Percentiles rank a stretch among this genome's conserved stretches.
Conservation (phyloP, 2,888 invertebrate species). For the Nymphalis polychloros region DNA sequence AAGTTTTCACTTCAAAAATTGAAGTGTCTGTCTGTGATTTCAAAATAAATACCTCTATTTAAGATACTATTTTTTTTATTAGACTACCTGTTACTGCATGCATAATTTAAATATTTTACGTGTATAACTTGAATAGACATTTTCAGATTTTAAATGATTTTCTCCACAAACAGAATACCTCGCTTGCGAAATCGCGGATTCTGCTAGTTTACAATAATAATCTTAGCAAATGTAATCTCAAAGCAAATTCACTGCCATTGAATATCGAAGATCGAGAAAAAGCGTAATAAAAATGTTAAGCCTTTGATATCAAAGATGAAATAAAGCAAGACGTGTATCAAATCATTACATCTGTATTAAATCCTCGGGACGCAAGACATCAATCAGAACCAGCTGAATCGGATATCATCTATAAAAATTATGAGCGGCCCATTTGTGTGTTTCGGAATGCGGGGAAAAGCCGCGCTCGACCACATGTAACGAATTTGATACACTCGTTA, state of each 20-base stretch:
- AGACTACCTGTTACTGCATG: too few species aligned
- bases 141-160: too few species aligned
- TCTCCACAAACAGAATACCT: too few species aligned
- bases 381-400: conserved; percentile 45
- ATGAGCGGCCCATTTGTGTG: conserved; percentile 59
- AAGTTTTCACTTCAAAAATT: too few species aligned
- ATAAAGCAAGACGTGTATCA: conserved; percentile 24
- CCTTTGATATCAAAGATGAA: conserved; percentile 21
- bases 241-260: not conserved
- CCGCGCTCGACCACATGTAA: conserved; percentile 53
- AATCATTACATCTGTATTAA: conserved; percentile 32
- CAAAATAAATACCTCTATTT: too few species aligned
- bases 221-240: not conserved
- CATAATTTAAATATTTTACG: too few species aligned
- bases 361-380: conserved; percentile 37
- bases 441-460: conserved; percentile 52
- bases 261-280: conserved; percentile 17
- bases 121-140: too few species aligned
- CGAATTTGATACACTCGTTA: conserved; percentile 72
- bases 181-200: too few species aligned
- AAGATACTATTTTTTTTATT: too few species aligned
- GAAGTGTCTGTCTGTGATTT: too few species aligned
- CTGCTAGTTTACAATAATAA: too few species aligned
- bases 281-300: conserved; percentile 1
- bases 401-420: conserved; percentile 65